A percentile compares a stretch with the other conserved stretches of the same genome.
Evolutionary conservation across 1,140 invertebrate genomes (phyloP).

Genomic region (Copidosoma floridanum): DNA sequence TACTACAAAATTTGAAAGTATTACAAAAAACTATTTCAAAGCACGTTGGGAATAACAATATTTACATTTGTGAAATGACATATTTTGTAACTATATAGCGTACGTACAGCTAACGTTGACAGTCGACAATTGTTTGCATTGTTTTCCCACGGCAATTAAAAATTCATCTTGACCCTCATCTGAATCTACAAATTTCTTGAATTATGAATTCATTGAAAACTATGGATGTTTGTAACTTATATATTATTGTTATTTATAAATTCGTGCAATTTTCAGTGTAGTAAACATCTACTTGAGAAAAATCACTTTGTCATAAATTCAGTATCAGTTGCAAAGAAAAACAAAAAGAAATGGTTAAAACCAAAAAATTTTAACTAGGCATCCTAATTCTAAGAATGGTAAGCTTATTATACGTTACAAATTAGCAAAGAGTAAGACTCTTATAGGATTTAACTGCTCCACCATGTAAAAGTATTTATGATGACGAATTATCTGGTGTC

Average conservation of each 20-base stretch:
- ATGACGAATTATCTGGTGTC: conserved; percentile 2
- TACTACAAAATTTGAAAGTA: conserved; percentile 8
- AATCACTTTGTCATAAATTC: not conserved
- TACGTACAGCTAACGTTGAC: conserved; percentile 37
- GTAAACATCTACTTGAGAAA: not conserved
- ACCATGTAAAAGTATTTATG: conserved; percentile 6
- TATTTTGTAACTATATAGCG: not conserved
- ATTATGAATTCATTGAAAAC: not conserved
- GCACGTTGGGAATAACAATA: not conserved
- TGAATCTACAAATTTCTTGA: too few species aligned
- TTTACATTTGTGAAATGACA: conserved; percentile 7
- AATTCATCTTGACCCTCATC: conserved; percentile 27
- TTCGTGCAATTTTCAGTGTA: not conserved
- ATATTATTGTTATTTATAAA: not conserved
- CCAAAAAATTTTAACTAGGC: not conserved
- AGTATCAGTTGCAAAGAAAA: not conserved
- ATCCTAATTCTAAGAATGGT: not conserved
- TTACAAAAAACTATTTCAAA: conserved; percentile 6
- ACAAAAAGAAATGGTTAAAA: not conserved
- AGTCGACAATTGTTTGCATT: conserved; percentile 32
- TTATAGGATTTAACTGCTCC: conserved; percentile 4
- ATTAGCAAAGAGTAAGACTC: conserved; percentile 8
- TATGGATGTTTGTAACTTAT: not conserved
- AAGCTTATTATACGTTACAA: conserved; percentile 2
- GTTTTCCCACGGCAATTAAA: conserved; percentile 25